Evolutionary conservation across 2,113 vertebrate genomes (phyloP).

Genomic region (Alexandromys fortis): DNA sequence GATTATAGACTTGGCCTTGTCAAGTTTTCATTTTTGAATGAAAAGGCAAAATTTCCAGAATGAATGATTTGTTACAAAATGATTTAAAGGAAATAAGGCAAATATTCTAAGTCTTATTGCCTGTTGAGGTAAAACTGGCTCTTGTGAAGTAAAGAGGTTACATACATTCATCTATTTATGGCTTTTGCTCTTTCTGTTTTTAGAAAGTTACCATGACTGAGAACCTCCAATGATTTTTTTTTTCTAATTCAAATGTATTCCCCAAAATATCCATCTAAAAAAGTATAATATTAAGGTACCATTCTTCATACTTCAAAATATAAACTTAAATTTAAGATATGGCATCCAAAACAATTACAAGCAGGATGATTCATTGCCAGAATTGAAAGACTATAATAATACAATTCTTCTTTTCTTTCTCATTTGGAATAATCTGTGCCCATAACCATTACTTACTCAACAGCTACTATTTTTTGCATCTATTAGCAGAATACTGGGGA

Average conservation of each 20-base stretch:
- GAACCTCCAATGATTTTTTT: no score
- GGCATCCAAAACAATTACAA: neutral
- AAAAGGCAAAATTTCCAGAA: neutral
- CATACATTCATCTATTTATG: neutral
- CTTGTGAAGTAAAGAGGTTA: neutral
- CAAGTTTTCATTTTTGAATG: neutral
- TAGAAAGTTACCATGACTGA: neutral
- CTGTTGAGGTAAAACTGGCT: neutral
- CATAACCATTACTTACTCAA: neutral
- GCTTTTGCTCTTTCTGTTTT: neutral
- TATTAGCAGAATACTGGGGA: neutral
- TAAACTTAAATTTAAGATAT: neutral
- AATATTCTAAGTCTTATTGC: neutral
- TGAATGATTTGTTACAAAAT: neutral
- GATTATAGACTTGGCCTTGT: neutral
- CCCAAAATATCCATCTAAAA: neutral
- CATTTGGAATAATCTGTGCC: neutral
- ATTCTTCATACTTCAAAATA: neutral
- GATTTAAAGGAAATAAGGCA: neutral
- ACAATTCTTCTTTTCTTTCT: neutral
- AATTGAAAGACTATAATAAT: neutral
- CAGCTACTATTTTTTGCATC: neutral
- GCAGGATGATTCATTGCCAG: neutral
- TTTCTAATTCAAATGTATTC: neutral
- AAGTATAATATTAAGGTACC: neutral